phyloP scores from a whole-genome alignment of 2,888 invertebrate species.

The Gymnoscelis rufifasciata region DNA sequence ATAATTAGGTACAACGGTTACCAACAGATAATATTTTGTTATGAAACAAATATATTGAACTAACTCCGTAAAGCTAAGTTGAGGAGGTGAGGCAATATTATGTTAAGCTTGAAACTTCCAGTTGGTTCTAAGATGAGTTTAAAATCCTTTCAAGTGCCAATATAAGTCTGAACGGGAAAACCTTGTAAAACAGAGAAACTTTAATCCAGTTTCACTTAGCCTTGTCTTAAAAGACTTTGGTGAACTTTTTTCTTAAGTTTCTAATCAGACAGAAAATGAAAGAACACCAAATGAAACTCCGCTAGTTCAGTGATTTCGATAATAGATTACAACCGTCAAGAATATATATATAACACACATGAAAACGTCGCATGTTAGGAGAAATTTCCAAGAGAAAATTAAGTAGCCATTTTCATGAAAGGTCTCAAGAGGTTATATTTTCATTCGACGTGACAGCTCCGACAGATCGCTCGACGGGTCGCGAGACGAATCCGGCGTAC shows the following conservation, averaged over 20 bases:
- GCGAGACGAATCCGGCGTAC: slow-evolving; percentile 20
- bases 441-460: slow-evolving; percentile 18
- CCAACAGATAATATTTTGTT: neutral
- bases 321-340: slow-evolving; percentile 2
- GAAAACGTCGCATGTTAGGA: slow-evolving; percentile 2
- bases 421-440: slow-evolving; percentile 25
- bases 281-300: too few species aligned
- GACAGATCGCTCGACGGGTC: slow-evolving; percentile 18
- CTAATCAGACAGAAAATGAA: too few species aligned
- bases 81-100: slow-evolving; percentile 29
- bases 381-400: slow-evolving; percentile 15
- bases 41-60: slow-evolving; percentile 10
- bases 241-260: too few species aligned
- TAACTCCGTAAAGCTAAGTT: slow-evolving; percentile 21
- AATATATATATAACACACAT: too few species aligned
- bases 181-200: slow-evolving; percentile 14
- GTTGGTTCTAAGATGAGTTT: slow-evolving; percentile 35
- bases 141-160: slow-evolving; percentile 36
- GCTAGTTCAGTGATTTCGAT: neutral
- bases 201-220: neutral
- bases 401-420: slow-evolving; percentile 27
- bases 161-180: slow-evolving; percentile 28
- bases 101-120: slow-evolving; percentile 32
- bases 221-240: too few species aligned
- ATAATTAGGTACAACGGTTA: too few species aligned